Evolutionary conservation across 53 echinoderm and acorn worm genomes (phyloP).

Genomic region (Echinarachnius parma): DNA sequence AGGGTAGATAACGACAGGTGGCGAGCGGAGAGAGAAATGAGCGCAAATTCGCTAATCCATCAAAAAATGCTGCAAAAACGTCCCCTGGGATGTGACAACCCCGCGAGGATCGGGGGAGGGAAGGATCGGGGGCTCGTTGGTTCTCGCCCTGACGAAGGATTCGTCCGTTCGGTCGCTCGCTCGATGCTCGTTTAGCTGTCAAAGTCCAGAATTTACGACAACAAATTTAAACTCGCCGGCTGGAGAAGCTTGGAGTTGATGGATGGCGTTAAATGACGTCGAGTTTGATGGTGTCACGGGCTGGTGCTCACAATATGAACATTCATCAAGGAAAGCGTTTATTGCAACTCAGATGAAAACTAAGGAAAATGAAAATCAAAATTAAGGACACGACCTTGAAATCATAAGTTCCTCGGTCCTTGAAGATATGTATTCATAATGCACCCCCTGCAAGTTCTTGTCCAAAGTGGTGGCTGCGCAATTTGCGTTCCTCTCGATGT

Average conservation of each 20-base stretch:
- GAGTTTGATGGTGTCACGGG: constrained; percentile 19
- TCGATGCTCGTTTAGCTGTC: constrained; percentile 22
- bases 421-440: constrained; percentile 34
- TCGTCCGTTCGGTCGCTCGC: too few relatives aligned
- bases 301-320: constrained; percentile 1
- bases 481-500: constrained; percentile 17
- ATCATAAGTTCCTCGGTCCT: constrained; percentile 6
- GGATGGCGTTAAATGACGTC: neutral
- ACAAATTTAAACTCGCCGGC: constrained; percentile 10
- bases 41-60: constrained; percentile 39
- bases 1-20: constrained; percentile 25
- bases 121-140: too few relatives aligned
- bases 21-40: constrained; percentile 11
- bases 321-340: neutral
- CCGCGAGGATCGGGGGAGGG: too few relatives aligned
- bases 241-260: constrained; percentile 21
- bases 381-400: constrained; percentile 16
- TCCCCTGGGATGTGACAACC: constrained; percentile 18
- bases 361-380: neutral
- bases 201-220: constrained; percentile 12
- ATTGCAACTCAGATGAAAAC: neutral
- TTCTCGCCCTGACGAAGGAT: too few relatives aligned
- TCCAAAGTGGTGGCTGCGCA: constrained; percentile 21
- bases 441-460: constrained; percentile 1
- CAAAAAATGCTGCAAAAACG: constrained; percentile 9